Evolutionary conservation across 2,113 vertebrate species (phyloP), one percentile per base, ranked within the genome.

Genomic region (Hoplias malabaricus): DNA sequence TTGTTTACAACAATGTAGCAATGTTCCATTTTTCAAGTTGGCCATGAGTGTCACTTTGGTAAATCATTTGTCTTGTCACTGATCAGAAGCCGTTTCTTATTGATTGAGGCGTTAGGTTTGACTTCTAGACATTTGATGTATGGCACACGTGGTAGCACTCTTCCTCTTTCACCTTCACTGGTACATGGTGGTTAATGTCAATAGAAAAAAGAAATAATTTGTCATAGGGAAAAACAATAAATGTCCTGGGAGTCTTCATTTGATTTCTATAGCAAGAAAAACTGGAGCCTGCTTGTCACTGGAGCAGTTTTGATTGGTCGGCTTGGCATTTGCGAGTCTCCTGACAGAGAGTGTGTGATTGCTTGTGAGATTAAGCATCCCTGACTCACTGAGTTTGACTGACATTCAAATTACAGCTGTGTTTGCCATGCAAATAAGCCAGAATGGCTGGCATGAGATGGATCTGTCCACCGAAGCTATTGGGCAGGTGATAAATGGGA

Each of bases 401-500:
- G 84, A 79, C 79, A 72, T 75, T 75, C 56, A 77, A 68, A 86
- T 86, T 61, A 84, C 77, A 54, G 67, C 16, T 13, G 75, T 68
- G 74, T 77, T 86, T 81, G 74, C 23, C 63, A 77, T 79, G 54
- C 12, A 72, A 43, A 79, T 56, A 33, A 29, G 33, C 16, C 43
- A 5, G 1, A 42, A 46, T 50, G 0, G 53, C 80, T 78, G 73
- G 77, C 34, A 23, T 54, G 71, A 73, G 79, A 83, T 71, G 65
- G 53, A 75, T 21, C 43, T 19, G 80, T 70, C 61, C 77, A 81
- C 53, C 25, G 68, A 67, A 62, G 78, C 69, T 19, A 33, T 57
- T 10, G 70, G 79, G 84, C 46, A 46, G 69, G 78, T 77, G 82
- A 86, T 79, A 80, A 85, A 90, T 83, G 78, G 72, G 61, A 46